These are phyloP conservation scores for Crepidodera aurea DNA, from an alignment of 2,888 invertebrate genomes.

Conservation along the genomic window DNA sequence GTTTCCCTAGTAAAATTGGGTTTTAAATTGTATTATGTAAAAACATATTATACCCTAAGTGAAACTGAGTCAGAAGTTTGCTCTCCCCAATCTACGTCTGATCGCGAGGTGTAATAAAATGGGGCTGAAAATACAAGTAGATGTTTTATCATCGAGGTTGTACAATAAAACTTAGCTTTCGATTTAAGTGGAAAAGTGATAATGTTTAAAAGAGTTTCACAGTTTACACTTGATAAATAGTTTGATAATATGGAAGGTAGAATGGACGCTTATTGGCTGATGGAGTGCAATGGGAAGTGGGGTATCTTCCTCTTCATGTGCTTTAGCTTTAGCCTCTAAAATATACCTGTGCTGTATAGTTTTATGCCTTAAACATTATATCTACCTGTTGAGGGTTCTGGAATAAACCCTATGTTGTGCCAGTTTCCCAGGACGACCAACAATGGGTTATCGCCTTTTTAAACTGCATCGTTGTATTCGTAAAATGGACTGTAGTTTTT, in stretches of 20 bases:
- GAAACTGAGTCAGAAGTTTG: conserved; percentile 22
- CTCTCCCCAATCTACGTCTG: conserved; percentile 14
- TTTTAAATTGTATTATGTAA: conserved; percentile 29
- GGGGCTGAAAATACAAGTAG: conserved; percentile 17
- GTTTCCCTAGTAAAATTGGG: conserved; percentile 26
- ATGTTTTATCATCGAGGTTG: conserved; percentile 9
- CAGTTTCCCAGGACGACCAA: no score
- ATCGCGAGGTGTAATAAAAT: conserved; percentile 19
- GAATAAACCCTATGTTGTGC: no score
- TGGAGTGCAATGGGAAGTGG: no score
- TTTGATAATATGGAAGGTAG: background rate
- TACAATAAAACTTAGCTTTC: conserved; percentile 7
- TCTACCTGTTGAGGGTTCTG: no score
- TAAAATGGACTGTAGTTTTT: no score
- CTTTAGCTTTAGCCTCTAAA: no score
- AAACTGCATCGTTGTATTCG: no score
- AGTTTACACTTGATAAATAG: background rate
- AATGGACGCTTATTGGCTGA: no score
- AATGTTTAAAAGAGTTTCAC: background rate
- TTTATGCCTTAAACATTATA: no score
- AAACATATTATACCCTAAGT: conserved; percentile 28
- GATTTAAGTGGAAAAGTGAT: conserved; percentile 1
- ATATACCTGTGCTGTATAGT: no score
- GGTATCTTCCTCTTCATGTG: no score
- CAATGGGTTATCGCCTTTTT: no score